Percentiles rank a stretch among this genome's conserved stretches.
phyloP scores from a whole-genome alignment of 2,888 invertebrate genomes.

The Pseudococcus jackbeardsleyi region DNA sequence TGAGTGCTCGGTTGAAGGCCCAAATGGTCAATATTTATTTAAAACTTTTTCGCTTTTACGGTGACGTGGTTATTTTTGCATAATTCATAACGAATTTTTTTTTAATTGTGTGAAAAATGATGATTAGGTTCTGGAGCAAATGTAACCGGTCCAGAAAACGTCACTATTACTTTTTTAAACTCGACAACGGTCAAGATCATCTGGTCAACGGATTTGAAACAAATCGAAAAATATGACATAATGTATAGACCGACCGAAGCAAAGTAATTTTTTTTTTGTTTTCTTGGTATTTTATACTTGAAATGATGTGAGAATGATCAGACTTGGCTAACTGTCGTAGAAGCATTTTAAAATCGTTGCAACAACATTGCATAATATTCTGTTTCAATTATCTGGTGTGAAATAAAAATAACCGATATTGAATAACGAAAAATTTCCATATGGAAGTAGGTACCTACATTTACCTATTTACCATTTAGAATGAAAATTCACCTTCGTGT shows the following conservation, averaged over 20 bases:
- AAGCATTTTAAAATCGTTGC: not conserved
- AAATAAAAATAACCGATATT: too few species aligned
- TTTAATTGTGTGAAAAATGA: not conserved
- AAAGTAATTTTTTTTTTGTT: slow-evolving; percentile 77
- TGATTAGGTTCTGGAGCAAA: slow-evolving; percentile 37
- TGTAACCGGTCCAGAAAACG: slow-evolving; percentile 81
- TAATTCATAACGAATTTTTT: not conserved
- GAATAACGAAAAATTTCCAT: too few species aligned
- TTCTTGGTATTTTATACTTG: not conserved
- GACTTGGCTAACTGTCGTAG: not conserved
- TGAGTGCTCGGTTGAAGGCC: too few species aligned
- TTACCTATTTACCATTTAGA: too few species aligned
- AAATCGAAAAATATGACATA: slow-evolving; percentile 91
- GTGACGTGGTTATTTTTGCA: too few species aligned
- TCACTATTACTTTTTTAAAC: slow-evolving; percentile 88
- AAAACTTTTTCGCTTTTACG: too few species aligned
- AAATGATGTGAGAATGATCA: too few species aligned
- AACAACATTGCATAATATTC: not conserved
- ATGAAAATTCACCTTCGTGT: too few species aligned
- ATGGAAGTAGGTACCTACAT: too few species aligned
- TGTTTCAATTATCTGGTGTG: not conserved
- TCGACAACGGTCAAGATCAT: slow-evolving; percentile 88
- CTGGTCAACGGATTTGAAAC: slow-evolving; percentile 81
- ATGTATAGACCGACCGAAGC: slow-evolving; percentile 92
- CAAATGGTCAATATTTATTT: too few species aligned